These are phyloP conservation scores for Exephanes ischioxanthus DNA, from an alignment of 2,888 invertebrate genomes.

Conservation along the genomic window DNA sequence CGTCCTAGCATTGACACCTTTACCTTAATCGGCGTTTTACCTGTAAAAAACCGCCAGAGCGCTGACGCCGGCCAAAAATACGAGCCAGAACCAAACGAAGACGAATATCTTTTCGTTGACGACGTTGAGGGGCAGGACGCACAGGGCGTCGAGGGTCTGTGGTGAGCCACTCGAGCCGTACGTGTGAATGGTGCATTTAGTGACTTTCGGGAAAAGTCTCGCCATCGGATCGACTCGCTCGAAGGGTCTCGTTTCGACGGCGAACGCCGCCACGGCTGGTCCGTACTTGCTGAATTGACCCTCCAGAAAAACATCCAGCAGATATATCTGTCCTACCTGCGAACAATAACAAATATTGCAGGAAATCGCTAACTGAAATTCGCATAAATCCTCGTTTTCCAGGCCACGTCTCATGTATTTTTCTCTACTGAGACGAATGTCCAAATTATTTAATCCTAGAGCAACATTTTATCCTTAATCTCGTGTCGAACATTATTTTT, in stretches of 20 bases:
- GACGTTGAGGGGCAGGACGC: constrained; percentile 92
- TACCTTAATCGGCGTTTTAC: constrained; percentile 39
- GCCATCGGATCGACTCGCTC: constrained; percentile 89
- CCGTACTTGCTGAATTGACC: constrained; percentile 89
- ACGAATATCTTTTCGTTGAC: constrained; percentile 93
- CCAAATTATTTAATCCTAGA: too few species aligned
- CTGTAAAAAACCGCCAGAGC: constrained; percentile 89
- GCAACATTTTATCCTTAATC: too few species aligned
- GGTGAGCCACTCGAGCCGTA: constrained; percentile 88
- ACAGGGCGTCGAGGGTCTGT: constrained; percentile 88
- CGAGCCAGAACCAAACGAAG: constrained; percentile 91
- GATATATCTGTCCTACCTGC: constrained; percentile 89
- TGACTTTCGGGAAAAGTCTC: constrained; percentile 89
- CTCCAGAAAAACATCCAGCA: constrained; percentile 89
- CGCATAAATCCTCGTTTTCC: too few species aligned
- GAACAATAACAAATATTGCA: constrained; percentile 50
- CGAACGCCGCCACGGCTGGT: constrained; percentile 86
- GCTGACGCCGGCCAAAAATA: constrained; percentile 88
- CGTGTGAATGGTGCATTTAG: constrained; percentile 88
- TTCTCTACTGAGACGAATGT: background rate
- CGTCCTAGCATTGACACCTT: too few species aligned
- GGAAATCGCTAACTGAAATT: too few species aligned
- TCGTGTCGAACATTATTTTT: too few species aligned
- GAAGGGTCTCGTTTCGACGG: constrained; percentile 84
- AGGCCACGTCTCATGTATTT: background rate